phyloP scores from a whole-genome alignment of 1,140 invertebrate genomes.

The Formica exsecta region DNA sequence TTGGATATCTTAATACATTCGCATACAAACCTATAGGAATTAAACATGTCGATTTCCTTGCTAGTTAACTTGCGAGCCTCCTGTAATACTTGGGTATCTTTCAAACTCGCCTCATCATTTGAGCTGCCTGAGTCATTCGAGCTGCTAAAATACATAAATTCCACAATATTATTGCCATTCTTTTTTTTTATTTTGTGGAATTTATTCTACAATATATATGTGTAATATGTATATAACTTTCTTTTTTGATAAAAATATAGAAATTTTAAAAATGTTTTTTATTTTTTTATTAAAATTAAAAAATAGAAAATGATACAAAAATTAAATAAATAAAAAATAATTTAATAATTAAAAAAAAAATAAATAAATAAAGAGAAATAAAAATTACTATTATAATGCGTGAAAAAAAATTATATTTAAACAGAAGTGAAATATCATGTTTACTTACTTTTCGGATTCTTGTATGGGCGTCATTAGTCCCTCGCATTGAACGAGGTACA shows the following conservation, averaged over 20 bases:
- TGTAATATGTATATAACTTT: too few species aligned
- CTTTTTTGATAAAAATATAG: neutral
- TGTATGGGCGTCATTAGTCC: neutral
- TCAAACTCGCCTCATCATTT: too few species aligned
- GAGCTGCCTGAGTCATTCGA: too few species aligned
- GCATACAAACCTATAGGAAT: neutral
- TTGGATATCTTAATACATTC: neutral
- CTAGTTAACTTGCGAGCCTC: too few species aligned
- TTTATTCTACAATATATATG: too few species aligned
- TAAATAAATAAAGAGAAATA: neutral
- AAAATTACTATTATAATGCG: neutral
- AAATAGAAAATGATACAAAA: neutral
- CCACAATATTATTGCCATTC: too few species aligned
- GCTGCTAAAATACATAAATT: too few species aligned
- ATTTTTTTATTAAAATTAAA: neutral
- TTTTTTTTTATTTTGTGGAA: too few species aligned
- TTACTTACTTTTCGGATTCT: conserved; percentile 10
- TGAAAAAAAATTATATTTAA: conserved; percentile 3
- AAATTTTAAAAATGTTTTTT: neutral
- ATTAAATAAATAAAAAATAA: neutral
- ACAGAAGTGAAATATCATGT: conserved; percentile 7
- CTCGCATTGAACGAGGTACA: neutral
- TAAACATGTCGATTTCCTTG: neutral
- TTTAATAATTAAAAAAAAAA: neutral
- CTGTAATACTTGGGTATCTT: too few species aligned